A percentile compares a stretch with the other conserved stretches of the same genome.
Conservation (phyloP, 2,797 vertebrate genomes). For the Fratercula arctica region DNA sequence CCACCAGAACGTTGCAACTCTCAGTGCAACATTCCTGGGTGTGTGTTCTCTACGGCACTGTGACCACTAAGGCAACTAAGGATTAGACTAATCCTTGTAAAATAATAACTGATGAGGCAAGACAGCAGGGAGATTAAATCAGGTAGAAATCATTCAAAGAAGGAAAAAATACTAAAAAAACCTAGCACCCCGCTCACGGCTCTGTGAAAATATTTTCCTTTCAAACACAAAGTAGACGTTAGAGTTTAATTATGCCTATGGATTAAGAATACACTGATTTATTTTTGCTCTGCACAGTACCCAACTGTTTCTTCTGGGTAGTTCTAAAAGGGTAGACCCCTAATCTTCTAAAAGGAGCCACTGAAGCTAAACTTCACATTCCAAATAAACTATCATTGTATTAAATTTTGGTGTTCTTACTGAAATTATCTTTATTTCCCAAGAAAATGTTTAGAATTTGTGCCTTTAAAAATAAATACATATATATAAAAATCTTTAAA, state of each 20-base stretch:
- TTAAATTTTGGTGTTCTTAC: background rate
- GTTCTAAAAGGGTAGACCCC: background rate
- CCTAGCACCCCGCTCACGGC: accelerated
- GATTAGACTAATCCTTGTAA: background rate
- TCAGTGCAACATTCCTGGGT: background rate
- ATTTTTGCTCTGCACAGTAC: background rate
- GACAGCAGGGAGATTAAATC: background rate
- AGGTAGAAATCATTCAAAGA: background rate
- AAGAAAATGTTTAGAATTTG: background rate
- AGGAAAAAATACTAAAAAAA: background rate
- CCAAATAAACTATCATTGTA: background rate
- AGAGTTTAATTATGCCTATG: background rate
- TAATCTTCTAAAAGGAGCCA: background rate
- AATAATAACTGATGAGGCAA: background rate
- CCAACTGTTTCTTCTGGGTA: background rate
- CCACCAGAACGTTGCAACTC: background rate
- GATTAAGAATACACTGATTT: background rate
- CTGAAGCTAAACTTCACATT: background rate
- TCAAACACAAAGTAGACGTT: background rate
- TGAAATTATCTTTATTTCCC: background rate
- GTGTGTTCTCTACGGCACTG: background rate
- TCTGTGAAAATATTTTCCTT: background rate
- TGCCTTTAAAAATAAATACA: background rate
- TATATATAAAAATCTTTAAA: background rate
- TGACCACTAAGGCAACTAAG: background rate